Evolutionary conservation across 2,888 invertebrate genomes (phyloP), one percentile per base, ranked within the genome.

Genomic region (Piscicola geometra): DNA sequence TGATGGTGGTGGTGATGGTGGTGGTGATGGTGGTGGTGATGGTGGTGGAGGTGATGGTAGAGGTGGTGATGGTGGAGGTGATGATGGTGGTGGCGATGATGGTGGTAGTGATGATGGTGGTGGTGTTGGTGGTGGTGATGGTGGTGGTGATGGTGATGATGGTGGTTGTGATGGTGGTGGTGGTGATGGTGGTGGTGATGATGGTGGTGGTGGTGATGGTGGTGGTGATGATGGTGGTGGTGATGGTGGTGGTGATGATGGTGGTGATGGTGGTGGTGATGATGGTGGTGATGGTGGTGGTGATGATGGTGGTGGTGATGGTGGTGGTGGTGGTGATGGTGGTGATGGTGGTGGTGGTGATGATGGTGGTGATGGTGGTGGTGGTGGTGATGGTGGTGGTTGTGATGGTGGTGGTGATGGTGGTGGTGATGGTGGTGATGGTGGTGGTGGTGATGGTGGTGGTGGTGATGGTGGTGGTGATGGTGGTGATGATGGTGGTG

Each of bases 161-260:
- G 68, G n/a, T 68, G 68, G 41, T 41, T 9, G 35, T 68, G 68
- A 0, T 68, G 1, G 68, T 68, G 21, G 41, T 68, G 68, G 36
- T 32, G 68, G 41, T 68, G 68, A 25, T 36, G 35, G 41, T 41
- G 35, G n/a, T n/a, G 71, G 41, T 21, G 28, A 50, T n/a, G 71
- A 50, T 50, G 30, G 56, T 41, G 50, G 71, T 52, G 56, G 71
- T 50, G 50, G 71, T 68, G 68, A 33, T 25, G 35, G 68, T 68
- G 68, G 35, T 25, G 41, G n/a, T n/a, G 21, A 25, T 25, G 41
- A 15, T 41, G 41, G 41, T 41, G 15, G 41, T 41, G 41, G 41
- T 68, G 36, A 25, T 68, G 32, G 35, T 68, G 35, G 35, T 68
- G 68, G n/a, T 68, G 68, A 9, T 68, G 68, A 12, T 68, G 68